Evolutionary conservation across 2,113 vertebrate genomes (phyloP).

Genomic region (Hemibagrus wyckioides): DNA sequence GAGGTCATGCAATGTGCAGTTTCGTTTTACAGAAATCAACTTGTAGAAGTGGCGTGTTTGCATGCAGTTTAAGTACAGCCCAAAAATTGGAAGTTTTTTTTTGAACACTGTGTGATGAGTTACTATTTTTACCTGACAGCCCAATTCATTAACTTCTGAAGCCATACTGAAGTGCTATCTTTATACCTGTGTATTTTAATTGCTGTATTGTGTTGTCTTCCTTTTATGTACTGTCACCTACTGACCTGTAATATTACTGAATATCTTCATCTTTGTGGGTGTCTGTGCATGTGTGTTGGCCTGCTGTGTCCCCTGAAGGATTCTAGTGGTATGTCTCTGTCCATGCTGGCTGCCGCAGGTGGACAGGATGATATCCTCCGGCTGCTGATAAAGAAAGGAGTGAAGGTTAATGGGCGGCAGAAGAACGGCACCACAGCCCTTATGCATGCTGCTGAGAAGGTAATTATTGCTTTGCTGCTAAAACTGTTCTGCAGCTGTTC

Average conservation of each 20-base stretch:
- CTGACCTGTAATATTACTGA: no score
- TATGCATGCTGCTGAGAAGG: conserved; percentile 97
- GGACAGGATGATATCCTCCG: conserved; percentile 93
- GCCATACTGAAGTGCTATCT: background rate
- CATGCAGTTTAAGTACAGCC: background rate
- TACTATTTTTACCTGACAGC: background rate
- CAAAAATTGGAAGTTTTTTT: background rate
- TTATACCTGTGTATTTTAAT: background rate
- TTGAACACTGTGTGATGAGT: background rate
- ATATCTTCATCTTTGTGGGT: background rate
- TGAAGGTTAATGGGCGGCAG: conserved; percentile 87
- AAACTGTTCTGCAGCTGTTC: background rate
- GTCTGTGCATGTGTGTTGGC: background rate
- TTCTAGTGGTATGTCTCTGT: conserved; percentile 90
- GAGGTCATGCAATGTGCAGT: background rate
- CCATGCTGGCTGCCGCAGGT: conserved; percentile 92
- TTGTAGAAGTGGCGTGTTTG: background rate
- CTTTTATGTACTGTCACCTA: background rate
- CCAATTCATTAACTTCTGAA: background rate
- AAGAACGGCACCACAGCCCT: conserved; percentile 93
- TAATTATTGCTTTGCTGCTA: conserved; percentile 52
- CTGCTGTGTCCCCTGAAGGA: conserved; percentile 74
- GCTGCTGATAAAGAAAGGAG: conserved; percentile 90
- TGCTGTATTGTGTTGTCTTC: background rate
- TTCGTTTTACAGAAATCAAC: background rate